Evolutionary conservation across 2,888 invertebrate genomes (phyloP), one percentile per base, ranked within the genome.

Genomic region (Drosophila cracens): DNA sequence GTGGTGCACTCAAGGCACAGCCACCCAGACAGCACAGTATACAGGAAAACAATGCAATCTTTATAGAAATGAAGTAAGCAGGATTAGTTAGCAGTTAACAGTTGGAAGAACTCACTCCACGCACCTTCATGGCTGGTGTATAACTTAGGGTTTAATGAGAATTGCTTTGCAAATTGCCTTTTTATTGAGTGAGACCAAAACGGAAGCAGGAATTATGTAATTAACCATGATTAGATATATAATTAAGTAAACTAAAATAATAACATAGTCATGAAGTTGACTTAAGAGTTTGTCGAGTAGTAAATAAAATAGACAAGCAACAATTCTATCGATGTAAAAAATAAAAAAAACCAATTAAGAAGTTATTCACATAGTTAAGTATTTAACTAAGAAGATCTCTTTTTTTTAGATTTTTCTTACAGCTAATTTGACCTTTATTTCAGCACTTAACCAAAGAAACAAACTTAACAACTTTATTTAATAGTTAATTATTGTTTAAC

Each of bases 61-160:
- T 34, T 3, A 25, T 11, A 6, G 4, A 31, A 25, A 40, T 21
- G 4, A 4, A n/a, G 5, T 1, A 18, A n/a, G 1, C 4, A 16
- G 21, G 18, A 51, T 73, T 57, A 64, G 27, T 33, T 0, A 2
- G 7, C 31, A 29, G 31, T 10, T 40, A 49, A 0, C 13, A 43
- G n/a, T 2, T 34, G 5, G 11, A 33, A 11, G 16, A 57, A 65
- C 13, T 51, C 33, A n/a, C 21, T 48, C 10, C n/a, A 57, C 60
- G 33, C 31, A 84, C 83, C 88, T 87, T 82, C 90, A 87, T 84
- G 46, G 80, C 46, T 75, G 64, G 46, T 27, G 38, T 40, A 16
- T 48, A 52, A 72, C 54, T 70, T 38, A 52, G 33, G 61, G 53
- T 51, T 68, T 51, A 4, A 1, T 64, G 70, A 21, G 31, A 46